Evolutionary conservation across 2,888 invertebrate genomes (phyloP), one percentile per base, ranked within the genome.

Genomic region (Chrysolina haemoptera): DNA sequence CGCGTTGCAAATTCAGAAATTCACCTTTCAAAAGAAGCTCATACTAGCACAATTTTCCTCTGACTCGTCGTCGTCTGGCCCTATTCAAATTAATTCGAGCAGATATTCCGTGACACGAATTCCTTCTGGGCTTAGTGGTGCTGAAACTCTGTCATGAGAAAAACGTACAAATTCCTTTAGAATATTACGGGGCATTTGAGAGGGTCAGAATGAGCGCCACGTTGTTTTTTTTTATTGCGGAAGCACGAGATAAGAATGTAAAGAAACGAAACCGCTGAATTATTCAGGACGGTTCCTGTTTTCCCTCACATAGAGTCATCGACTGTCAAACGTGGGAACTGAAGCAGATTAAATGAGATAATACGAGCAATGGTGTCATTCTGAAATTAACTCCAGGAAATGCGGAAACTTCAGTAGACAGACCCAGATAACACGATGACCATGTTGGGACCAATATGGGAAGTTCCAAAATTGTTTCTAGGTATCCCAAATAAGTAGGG

Each of bases 81-180:
- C 53, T 12, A 53, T 53, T 53, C 20, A 20, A 53, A 11, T 53
- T 20, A 20, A 53, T 12, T 20, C 53, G 53, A 53, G 53, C 53
- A 53, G 20, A 53, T 18, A 53, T 53, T 53, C 18, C 53, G 20
- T 18, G 53, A 20, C 53, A 53, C 8, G n/a, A 10, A 53, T 53
- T 53, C 12, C 20, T 53, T 9, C 18, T 53, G 18, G 18, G 20
- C 11, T 53, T 2, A 20, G 53, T 20, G 53, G 20, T 18, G 53
- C 53, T 18, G 53, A 53, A 53, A 53, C 53, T 53, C 10, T 53
- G 3, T 18, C 20, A 16, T 9, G 11, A 53, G 20, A 53, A 20
- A 53, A 53, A 53, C 53, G 16, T 53, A 18, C 20, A 11, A 18
- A 53, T 53, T 53, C 11, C 11, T 53, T 11, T 16, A 11, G 20